Percentiles rank a stretch among this genome's conserved stretches.
Conservation (phyloP, 2,888 invertebrate genomes). For the Phragmatobia fuliginosa region DNA sequence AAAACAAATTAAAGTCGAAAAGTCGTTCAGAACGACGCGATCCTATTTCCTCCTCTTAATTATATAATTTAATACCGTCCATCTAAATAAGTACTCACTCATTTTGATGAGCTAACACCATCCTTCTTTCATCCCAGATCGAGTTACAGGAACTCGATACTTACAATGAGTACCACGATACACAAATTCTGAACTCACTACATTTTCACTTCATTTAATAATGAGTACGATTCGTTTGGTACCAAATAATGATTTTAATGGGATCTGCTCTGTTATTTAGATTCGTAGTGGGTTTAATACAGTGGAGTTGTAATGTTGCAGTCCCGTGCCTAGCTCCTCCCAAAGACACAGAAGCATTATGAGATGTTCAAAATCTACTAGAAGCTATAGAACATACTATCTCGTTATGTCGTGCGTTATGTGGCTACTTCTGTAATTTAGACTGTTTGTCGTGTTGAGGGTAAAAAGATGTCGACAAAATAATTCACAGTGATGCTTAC, state of each 20-base stretch:
- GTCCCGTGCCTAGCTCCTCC: neutral
- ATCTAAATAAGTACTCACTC: slow-evolving; percentile 35
- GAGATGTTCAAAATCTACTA: too few relatives aligned
- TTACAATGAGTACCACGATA: slow-evolving; percentile 23
- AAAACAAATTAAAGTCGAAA: neutral
- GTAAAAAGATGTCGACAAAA: neutral
- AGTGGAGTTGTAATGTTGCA: too few relatives aligned
- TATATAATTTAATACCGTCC: slow-evolving; percentile 24
- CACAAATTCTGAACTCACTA: slow-evolving; percentile 19
- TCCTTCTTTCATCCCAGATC: slow-evolving; percentile 45
- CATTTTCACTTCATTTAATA: slow-evolving; percentile 6
- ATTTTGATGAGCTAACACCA: slow-evolving; percentile 48
- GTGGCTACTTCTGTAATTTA: neutral
- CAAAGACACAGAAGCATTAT: neutral
- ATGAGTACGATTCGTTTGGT: neutral
- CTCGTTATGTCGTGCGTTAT: neutral
- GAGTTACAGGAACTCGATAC: slow-evolving; percentile 44
- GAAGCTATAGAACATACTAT: too few relatives aligned
- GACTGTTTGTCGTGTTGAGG: neutral
- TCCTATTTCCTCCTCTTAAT: slow-evolving; percentile 1
- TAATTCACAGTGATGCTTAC: too few relatives aligned
- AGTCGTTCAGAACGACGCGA: neutral
- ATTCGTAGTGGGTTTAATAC: neutral
- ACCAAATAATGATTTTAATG: too few relatives aligned
- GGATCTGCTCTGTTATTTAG: neutral